Percentiles rank a stretch among this genome's conserved stretches.
Evolutionary conservation across 2,888 invertebrate species (phyloP).

Genomic region (Itoplectis maculator): DNA sequence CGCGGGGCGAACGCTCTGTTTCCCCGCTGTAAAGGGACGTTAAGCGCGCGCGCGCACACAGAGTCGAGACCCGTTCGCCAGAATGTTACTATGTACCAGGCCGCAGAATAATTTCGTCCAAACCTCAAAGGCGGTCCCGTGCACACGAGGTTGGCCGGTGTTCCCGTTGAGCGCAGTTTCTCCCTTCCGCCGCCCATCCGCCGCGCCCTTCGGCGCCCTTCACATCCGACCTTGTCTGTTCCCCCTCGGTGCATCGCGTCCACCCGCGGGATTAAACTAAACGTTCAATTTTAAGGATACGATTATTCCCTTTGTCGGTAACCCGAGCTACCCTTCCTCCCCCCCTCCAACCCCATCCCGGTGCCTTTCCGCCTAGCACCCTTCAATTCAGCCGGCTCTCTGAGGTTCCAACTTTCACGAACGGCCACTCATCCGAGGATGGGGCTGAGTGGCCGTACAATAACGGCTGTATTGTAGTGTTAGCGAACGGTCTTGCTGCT

Average conservation of each 20-base stretch:
- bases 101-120: slow-evolving; percentile 49
- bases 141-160: slow-evolving; percentile 22
- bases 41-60: slow-evolving; percentile 7
- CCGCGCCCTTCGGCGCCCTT: slow-evolving; percentile 30
- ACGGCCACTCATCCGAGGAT: not conserved
- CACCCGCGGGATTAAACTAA: slow-evolving; percentile 45
- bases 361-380: not conserved
- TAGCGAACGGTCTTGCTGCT: no score
- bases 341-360: not conserved
- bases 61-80: slow-evolving; percentile 9
- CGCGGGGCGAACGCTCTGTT: not conserved
- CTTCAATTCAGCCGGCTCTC: slow-evolving; percentile 6
- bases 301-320: slow-evolving; percentile 50
- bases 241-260: slow-evolving; percentile 53
- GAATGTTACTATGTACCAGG: slow-evolving; percentile 33
- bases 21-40: not conserved
- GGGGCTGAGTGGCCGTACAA: no score
- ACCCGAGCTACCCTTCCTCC: not conserved
- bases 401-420: slow-evolving; percentile 5
- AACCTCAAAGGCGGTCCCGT: slow-evolving; percentile 43
- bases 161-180: slow-evolving; percentile 24
- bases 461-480: no score
- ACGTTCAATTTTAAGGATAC: slow-evolving; percentile 52
- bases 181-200: slow-evolving; percentile 33
- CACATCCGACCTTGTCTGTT: slow-evolving; percentile 57